A percentile compares a stretch with the other conserved stretches of the same genome.
These are phyloP conservation scores for Sminthopsis crassicaudata DNA, from an alignment of 2,113 vertebrate genomes.

Conservation along the genomic window DNA sequence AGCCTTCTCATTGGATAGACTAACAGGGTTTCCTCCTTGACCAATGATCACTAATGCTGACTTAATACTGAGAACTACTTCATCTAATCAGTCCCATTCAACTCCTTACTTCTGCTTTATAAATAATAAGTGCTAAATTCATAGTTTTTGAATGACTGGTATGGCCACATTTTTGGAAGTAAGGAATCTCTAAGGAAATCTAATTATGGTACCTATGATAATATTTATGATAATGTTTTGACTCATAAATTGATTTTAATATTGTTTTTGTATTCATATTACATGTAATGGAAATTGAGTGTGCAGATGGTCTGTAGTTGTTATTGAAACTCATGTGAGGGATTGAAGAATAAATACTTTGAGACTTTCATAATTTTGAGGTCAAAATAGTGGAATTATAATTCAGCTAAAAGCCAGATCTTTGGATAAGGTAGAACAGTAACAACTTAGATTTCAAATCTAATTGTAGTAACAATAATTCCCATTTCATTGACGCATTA, in stretches of 20 bases:
- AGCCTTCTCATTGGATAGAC: too few species aligned
- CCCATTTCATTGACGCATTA: too few species aligned
- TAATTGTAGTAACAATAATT: too few species aligned
- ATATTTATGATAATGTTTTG: slow-evolving; percentile 17
- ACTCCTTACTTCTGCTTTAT: background rate
- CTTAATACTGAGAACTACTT: too few species aligned
- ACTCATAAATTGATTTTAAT: slow-evolving; percentile 47
- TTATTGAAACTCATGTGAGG: background rate
- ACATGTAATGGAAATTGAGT: slow-evolving; percentile 27
- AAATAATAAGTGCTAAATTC: background rate
- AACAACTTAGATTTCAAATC: too few species aligned
- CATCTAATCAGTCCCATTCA: too few species aligned
- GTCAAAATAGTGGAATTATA: background rate
- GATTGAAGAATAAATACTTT: background rate
- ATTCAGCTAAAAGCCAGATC: background rate
- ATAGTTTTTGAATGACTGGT: background rate
- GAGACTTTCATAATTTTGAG: background rate
- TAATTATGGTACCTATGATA: background rate
- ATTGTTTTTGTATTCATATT: slow-evolving; percentile 36
- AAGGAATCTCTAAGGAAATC: background rate
- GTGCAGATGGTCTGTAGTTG: background rate
- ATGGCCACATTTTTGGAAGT: background rate
- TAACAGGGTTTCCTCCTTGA: too few species aligned
- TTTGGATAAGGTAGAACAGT: too few species aligned
- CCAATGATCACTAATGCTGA: too few species aligned